phyloP scores from a whole-genome alignment of 2,888 invertebrate species.

The Eupsilia transversa region DNA sequence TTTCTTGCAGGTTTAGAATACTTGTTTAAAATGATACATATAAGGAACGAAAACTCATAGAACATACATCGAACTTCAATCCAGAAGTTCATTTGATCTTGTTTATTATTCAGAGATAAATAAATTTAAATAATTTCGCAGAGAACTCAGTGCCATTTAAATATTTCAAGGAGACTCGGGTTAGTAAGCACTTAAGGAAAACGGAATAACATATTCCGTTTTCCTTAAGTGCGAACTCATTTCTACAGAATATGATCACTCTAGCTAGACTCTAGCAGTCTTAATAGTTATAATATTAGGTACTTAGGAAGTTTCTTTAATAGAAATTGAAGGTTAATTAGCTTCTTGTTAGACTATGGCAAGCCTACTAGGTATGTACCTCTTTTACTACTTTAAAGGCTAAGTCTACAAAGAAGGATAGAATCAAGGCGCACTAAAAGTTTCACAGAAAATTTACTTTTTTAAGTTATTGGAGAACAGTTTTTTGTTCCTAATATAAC shows the following conservation, averaged over 20 bases:
- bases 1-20: no score
- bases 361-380: background rate
- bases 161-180: slow-evolving; percentile 63
- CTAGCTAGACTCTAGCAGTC: slow-evolving; percentile 3
- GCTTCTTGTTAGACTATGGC: background rate
- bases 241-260: slow-evolving; percentile 22
- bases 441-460: slow-evolving; percentile 15
- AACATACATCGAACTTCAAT: background rate
- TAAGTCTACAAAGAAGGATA: background rate
- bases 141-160: slow-evolving; percentile 61
- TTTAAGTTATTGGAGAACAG: background rate
- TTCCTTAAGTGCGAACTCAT: slow-evolving; percentile 10
- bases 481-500: background rate
- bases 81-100: slow-evolving; percentile 11
- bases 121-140: slow-evolving; percentile 56
- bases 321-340: background rate
- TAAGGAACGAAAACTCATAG: no score
- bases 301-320: background rate
- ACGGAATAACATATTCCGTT: no score
- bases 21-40: no score
- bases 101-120: slow-evolving; percentile 27
- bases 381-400: background rate
- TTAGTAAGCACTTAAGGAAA: slow-evolving; percentile 38
- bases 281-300: no score
- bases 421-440: slow-evolving; percentile 10